Conservation (phyloP, 2,113 vertebrate species). For the Chlamydotis undulata region DNA sequence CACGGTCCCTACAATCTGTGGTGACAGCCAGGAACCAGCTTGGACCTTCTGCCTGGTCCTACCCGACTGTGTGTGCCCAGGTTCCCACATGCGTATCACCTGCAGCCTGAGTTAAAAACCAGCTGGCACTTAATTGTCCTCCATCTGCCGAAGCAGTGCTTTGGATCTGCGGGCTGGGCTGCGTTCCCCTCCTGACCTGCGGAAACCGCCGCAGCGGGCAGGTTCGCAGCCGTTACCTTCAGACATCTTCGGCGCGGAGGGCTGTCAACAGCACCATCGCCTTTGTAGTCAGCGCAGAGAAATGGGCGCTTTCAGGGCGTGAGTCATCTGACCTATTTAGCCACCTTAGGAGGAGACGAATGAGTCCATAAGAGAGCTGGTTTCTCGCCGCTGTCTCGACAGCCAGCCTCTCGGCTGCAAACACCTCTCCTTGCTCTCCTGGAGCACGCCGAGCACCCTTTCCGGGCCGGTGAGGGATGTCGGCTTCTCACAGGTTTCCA, state of each 20-base stretch:
- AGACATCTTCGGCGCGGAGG: not conserved
- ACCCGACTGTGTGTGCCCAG: not conserved
- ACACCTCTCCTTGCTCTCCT: constrained; percentile 1
- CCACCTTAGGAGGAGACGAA: constrained; percentile 46
- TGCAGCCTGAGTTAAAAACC: fast-evolving
- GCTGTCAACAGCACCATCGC: not conserved
- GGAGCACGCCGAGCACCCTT: not conserved
- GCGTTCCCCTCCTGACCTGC: not conserved
- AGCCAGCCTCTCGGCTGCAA: not conserved
- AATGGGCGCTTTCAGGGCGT: constrained; percentile 31
- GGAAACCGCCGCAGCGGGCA: fast-evolving
- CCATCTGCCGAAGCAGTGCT: fast-evolving
- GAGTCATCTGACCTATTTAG: constrained; percentile 65
- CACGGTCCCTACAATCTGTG: fast-evolving
- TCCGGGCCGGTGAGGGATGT: not conserved
- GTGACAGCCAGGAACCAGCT: too few relatives aligned
- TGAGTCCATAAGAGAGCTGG: constrained; percentile 34
- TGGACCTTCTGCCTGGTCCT: not conserved
- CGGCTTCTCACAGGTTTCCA: not conserved
- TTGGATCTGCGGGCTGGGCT: not conserved
- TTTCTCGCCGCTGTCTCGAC: constrained; percentile 55
- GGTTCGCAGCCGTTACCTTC: not conserved
- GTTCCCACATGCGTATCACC: fast-evolving
- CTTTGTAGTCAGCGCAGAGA: not conserved
- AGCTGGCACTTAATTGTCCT: not conserved